A percentile compares a stretch with the other conserved stretches of the same genome.
phyloP scores from a whole-genome alignment of 2,888 invertebrate genomes.

The Panorpa germanica region DNA sequence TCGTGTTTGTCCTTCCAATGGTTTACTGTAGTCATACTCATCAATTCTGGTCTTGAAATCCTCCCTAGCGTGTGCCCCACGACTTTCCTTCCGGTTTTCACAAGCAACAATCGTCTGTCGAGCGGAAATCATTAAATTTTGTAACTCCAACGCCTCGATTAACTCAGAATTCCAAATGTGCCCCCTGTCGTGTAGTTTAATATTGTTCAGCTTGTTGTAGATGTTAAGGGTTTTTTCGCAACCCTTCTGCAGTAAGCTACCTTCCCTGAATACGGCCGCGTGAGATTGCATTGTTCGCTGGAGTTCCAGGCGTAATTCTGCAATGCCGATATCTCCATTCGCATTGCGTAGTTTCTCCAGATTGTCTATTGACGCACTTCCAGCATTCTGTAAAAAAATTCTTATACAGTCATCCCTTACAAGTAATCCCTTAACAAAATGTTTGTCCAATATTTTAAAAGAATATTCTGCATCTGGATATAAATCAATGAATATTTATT shows the following conservation, averaged over 20 bases:
- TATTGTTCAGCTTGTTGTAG: conserved; percentile 57
- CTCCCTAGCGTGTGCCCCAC: conserved; percentile 97
- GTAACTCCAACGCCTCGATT: conserved; percentile 89
- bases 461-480: too few species aligned
- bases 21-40: conserved; percentile 88
- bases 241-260: conserved; percentile 75
- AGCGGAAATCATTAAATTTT: conserved; percentile 89
- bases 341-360: conserved; percentile 68
- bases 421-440: too few species aligned
- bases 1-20: conserved; percentile 62
- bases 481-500: too few species aligned
- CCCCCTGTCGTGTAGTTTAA: conserved; percentile 61
- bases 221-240: conserved; percentile 50
- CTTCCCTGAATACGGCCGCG: conserved; percentile 93
- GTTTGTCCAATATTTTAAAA: too few species aligned
- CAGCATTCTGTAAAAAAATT: conserved; percentile 57
- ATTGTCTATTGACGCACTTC: conserved; percentile 84
- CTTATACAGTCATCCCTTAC: too few species aligned
- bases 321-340: conserved; percentile 59
- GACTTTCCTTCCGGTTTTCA: conserved; percentile 85
- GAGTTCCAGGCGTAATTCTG: conserved; percentile 77
- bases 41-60: conserved; percentile 82
- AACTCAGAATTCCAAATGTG: conserved; percentile 96
- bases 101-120: conserved; percentile 83
- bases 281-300: conserved; percentile 96